Conservation (phyloP, 1,140 invertebrate species). For the Pseudomyrmex cubaensis region DNA sequence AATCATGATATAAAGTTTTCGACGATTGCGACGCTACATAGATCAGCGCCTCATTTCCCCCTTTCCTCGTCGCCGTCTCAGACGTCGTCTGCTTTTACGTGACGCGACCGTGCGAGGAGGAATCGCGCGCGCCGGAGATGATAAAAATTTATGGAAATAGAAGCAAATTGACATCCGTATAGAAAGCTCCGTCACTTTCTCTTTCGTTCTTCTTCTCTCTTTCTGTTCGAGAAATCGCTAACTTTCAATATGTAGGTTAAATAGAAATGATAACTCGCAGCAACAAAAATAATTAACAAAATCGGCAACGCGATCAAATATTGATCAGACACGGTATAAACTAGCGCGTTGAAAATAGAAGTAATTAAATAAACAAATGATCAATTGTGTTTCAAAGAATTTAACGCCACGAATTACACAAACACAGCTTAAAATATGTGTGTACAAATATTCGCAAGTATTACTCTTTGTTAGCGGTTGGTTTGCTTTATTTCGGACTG, state of each 20-base stretch:
- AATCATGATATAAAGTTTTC: conserved; percentile 47
- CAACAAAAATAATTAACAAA: conserved; percentile 14
- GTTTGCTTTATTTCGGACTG: background rate
- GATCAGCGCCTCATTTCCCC: conserved; percentile 10
- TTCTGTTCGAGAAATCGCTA: background rate
- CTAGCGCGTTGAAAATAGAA: background rate
- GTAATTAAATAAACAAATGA: background rate
- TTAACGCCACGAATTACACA: background rate
- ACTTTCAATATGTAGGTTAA: conserved; percentile 1
- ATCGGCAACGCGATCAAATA: background rate
- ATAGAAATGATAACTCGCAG: background rate
- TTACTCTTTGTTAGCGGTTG: background rate
- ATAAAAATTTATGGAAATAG: conserved; percentile 56
- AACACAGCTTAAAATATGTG: no score
- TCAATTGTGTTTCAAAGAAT: background rate
- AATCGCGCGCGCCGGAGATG: conserved; percentile 33
- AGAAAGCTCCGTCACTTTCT: conserved; percentile 8
- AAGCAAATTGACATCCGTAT: conserved; percentile 39
- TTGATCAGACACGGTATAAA: background rate
- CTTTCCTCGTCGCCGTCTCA: background rate
- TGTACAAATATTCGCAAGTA: background rate
- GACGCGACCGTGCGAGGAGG: background rate
- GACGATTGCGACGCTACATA: conserved; percentile 52
- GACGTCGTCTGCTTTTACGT: conserved; percentile 3
- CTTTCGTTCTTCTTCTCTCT: background rate